Percentiles rank a stretch among this genome's conserved stretches.
Evolutionary conservation across 2,113 vertebrate species (phyloP).

Genomic region (Melanerpes formicivorus): DNA sequence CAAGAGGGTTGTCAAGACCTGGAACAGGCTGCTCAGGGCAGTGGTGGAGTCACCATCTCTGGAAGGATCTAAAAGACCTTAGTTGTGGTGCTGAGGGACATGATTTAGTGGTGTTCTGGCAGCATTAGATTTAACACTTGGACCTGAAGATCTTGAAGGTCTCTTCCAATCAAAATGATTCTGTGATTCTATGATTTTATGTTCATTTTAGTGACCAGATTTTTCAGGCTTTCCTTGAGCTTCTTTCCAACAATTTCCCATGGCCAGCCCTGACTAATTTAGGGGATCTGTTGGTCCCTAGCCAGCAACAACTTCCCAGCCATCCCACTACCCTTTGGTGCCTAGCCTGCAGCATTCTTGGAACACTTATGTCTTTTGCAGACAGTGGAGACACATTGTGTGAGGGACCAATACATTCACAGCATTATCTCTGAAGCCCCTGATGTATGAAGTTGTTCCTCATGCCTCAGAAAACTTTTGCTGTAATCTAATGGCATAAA

Average conservation of each 20-base stretch:
- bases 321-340: background rate
- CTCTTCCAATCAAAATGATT: too few species aligned
- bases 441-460: background rate
- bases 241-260: background rate
- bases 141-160: too few species aligned
- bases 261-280: background rate
- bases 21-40: too few species aligned
- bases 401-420: background rate
- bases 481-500: background rate
- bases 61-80: too few species aligned
- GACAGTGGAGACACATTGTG: background rate
- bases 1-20: too few species aligned
- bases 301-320: background rate
- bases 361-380: background rate
- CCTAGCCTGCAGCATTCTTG: background rate
- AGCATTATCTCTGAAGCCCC: background rate
- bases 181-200: too few species aligned
- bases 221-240: background rate
- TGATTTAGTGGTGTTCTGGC: too few species aligned
- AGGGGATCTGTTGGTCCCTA: background rate
- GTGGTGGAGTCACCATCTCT: too few species aligned
- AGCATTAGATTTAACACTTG: too few species aligned
- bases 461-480: background rate
- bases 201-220: background rate
- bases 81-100: too few species aligned